These are phyloP conservation scores for Bugulina stolonifera DNA, from an alignment of 2,888 invertebrate species.

Conservation along the genomic window DNA sequence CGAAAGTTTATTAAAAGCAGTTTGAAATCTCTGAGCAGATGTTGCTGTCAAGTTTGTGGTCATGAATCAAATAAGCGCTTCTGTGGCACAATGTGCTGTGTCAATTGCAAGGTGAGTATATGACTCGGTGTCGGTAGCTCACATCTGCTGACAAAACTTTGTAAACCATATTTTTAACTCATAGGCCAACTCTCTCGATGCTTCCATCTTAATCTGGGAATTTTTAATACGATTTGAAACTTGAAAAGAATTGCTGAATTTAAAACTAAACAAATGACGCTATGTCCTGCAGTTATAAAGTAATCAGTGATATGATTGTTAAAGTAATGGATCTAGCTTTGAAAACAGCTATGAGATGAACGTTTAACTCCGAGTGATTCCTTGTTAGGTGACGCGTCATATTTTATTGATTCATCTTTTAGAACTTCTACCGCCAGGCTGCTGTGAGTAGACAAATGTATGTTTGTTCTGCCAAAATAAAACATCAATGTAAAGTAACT, in stretches of 20 bases:
- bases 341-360: not conserved
- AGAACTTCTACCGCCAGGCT: not conserved
- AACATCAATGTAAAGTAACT: not conserved
- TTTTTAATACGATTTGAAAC: too few relatives aligned
- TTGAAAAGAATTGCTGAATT: too few relatives aligned
- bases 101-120: not conserved
- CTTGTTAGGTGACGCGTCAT: not conserved
- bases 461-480: not conserved
- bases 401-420: not conserved
- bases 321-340: too few relatives aligned
- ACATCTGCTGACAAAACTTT: not conserved
- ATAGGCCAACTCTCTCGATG: too few relatives aligned
- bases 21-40: too few relatives aligned
- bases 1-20: too few relatives aligned
- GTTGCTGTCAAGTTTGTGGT: conserved; percentile 8
- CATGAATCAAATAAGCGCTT: not conserved
- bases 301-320: too few relatives aligned
- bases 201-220: too few relatives aligned
- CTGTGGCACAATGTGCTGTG: conserved; percentile 2
- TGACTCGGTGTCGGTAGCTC: too few relatives aligned
- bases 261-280: too few relatives aligned
- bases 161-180: too few relatives aligned
- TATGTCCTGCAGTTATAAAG: too few relatives aligned
- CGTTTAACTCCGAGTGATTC: not conserved
- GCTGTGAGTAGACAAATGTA: not conserved